Evolutionary conservation across 2,888 invertebrate species (phyloP), one percentile per base, ranked within the genome.

Genomic region (Mesoligia furuncula): DNA sequence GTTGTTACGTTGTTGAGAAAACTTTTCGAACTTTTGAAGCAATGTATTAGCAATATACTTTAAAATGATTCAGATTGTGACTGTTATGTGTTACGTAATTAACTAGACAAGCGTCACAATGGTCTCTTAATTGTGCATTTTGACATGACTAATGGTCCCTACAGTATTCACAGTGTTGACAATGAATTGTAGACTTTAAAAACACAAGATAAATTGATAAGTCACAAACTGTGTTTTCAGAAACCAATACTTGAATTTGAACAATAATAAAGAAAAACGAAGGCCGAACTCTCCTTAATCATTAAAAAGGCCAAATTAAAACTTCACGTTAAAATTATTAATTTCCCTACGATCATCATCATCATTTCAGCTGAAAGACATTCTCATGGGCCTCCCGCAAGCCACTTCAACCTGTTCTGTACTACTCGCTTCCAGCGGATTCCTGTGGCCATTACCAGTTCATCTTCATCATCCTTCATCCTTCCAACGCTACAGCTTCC

Each of bases 221-320:
- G 17, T 6, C 9, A 1, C 8, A 17, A 31, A 8, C 17, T 8
- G 3, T 31, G 3, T 61, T 61, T 17, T 59, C 17, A 39, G 9
- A 39, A 15, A 39, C 9, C 5, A 15, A 24, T 8, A n/a, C 39
- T n/a, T n/a, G 17, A 17, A 65, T 6, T 11, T 9, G 1, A 42
- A 42, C 2, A 17, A 45, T 27, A 11, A 45, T n/a, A n/a, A n/a
- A 20, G 11, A 27, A 27, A 20, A 20, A 3, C 6, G n/a, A 66
- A 66, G 6, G 3, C 11, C 20, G 11, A 0, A 7, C 20, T 1
- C 11, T n/a, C 11, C 20, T 61, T 39, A 65, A 7, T 27, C 7
- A 3, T 45, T 27, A 20, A 7, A 20, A 11, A 2, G n/a, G 0
- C 11, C 6, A 17, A 6, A n/a, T n/a, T n/a, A n/a, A n/a, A n/a